Conservation (phyloP, 2,888 invertebrate genomes). For the Eulithis prunata region DNA sequence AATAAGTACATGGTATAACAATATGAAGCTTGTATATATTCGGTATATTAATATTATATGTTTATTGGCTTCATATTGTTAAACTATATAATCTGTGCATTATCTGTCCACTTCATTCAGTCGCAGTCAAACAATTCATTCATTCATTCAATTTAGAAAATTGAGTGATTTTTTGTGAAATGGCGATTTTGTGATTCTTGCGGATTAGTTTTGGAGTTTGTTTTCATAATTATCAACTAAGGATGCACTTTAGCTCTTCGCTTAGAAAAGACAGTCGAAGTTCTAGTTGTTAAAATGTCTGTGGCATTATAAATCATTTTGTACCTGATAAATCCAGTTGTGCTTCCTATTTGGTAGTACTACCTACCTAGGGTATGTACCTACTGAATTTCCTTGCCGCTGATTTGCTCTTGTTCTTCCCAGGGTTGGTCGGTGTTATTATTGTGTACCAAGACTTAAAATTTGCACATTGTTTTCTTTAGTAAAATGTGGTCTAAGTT, state of each 20-base stretch:
- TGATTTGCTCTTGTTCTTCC: conserved; percentile 16
- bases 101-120: no score
- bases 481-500: not conserved
- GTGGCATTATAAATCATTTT: conserved; percentile 25
- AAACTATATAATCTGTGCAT: no score
- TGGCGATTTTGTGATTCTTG: conserved; percentile 78
- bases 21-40: no score
- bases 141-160: no score
- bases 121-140: no score
- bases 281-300: conserved; percentile 29
- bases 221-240: conserved; percentile 39
- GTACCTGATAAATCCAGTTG: conserved; percentile 36
- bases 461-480: not conserved
- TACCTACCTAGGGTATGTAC: no score
- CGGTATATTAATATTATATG: no score
- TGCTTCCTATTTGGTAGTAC: conserved; percentile 23
- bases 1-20: no score
- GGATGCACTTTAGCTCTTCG: conserved; percentile 38
- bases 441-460: not conserved
- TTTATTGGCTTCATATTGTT: no score
- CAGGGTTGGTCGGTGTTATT: conserved; percentile 25
- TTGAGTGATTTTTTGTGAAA: conserved; percentile 56
- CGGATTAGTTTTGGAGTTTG: conserved; percentile 57
- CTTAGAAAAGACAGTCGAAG: conserved; percentile 17
- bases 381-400: conserved; percentile 36